Base-by-base conservation (phyloP, 2,888 invertebrate species). In the Lithophane socia region DNA sequence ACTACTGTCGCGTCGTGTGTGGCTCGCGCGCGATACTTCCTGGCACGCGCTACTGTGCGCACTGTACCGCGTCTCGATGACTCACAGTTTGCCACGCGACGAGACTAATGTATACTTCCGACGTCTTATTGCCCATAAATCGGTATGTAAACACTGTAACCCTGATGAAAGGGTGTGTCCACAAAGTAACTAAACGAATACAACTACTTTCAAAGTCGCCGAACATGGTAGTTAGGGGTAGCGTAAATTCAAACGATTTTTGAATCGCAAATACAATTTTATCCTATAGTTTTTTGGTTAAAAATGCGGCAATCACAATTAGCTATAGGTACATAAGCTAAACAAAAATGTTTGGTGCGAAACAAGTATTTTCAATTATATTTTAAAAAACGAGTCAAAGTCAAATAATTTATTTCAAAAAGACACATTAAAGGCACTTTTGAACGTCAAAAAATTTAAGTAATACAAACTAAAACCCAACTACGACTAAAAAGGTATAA, bases 41-140 rank as follows among this genome's bases (percentile, higher is more conserved):
- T 29, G 74, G 61, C 47, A 47, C 63, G 44, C 16, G 42, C 56
- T 29, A 29, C 29, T 24, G 49, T 24, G 68, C 13, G 61, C 74
- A 64, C 7, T 24, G 66, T 9, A 16, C 42, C 66, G 79, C 69
- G 37, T 24, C 69, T 77, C 70, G 73, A 82, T 63, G 82, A 70
- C 72, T 37, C 54, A 21, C 75, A 76, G 72, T 82, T 82, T 71
- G 85, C 88, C 70, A 74, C 80, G 75, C 49, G 67, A 24, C 80
- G 75, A 44, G 67, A 24, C 56, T 84, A 84, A 79, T 56, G 75
- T 71, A n/a, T 64, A 76, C 67, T 87, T 87, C 87, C 87, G 85
- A 68, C 75, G 61, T 76, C 68, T 86, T 84, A 85, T 63, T 74
- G 77, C 85, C 64, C 80, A 85, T 88, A 75, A 83, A 80, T 75